Evolutionary conservation across 2,797 vertebrate genomes (phyloP), one percentile per base, ranked within the genome.

Genomic region (Gephyroberyx darwinii): DNA sequence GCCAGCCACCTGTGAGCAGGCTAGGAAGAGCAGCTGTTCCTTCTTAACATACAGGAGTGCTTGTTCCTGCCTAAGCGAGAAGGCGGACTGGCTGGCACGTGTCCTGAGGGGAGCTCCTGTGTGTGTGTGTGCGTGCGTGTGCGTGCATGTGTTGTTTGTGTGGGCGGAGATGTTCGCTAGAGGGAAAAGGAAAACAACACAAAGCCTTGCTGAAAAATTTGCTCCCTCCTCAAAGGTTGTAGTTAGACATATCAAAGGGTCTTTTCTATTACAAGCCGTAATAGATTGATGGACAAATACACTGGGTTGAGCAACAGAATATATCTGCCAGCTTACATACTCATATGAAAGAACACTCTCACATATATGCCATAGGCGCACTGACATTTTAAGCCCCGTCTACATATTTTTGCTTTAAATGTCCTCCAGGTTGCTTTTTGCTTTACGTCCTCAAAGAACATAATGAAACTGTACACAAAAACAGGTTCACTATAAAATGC

Each of bases 21-120:
- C 77, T 48, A 86, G 69, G 56, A 77, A 58, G 76, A 91, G 86
- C 91, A 92, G 90, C 89, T 93, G 92, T 85, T 91, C 74, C 66
- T 88, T 73, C 47, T 61, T 55, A 76, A 83, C 84, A 92, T 89
- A 92, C 84, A 88, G 88, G 75, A 91, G 89, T 54, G 88, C 81
- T 84, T 92, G 90, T 90, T 91, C 82, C 86, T 83, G 86, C 69
- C 75, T 54, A 51, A 84, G 79, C 20, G 77, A 83, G 79, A 56
- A 66, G 71, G 68, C 77, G 86, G 71, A 83, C 64, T 80, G 74
- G 59, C 81, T 88, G 90, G 89, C 90, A 91, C 83, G 86, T 92
- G 90, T 84, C 80, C 75, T 59, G 65, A 50, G 65, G 82, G 84
- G 70, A 72, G 87, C 77, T 64, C 73, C 69, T 61, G 37, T 57